Base-by-base conservation (phyloP, 2,797 vertebrate species). In the Muscicapa striata region DNA sequence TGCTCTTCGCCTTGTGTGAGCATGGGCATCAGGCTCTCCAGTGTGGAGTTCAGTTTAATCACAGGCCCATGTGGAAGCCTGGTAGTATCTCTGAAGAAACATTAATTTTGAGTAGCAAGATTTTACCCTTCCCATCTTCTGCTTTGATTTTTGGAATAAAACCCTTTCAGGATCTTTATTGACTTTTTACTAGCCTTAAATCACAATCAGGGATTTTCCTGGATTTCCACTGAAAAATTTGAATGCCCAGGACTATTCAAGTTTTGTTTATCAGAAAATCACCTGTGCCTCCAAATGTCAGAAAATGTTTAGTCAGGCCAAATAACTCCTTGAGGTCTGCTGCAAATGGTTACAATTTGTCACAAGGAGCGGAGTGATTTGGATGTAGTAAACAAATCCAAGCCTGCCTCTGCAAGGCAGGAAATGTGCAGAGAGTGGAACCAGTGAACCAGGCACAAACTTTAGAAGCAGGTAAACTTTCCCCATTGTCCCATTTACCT, bases 1-100 rank as follows among this genome's bases (percentile, higher is more conserved):
- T 51, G 26, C 21, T 89, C 32, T 52, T 83, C 40, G 87, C 26
- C 48, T 62, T 34, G 23, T 38, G 36, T n/a, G 9, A 59, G 10
- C 0, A 0, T 48, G 58, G 52, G 24, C 1, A 3, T 41, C 0
- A 1, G n/a, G 14, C 11, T 74, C 23, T 76, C 21, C 32, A 59
- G 14, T 3, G 1, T 15, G 54, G 34, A 49, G 41, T 64, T 79
- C 66, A 80, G 18, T 36, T 51, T 75, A 51, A 14, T 14, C 4
- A 1, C 12, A 90, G 34, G 20, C 17, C n/a, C 13, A 1, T 0
- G 2, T 58, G 22, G 17, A 91, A 86, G 4, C 16, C 15, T 30
- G 27, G 8, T 32, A 51, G 8, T 45, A 82, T n/a, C 67, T 64
- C 23, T 6, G 2, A 8, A 24, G 26, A 3, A 1, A 2, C 30